Percentiles rank a stretch among this genome's conserved stretches.
phyloP scores from a whole-genome alignment of 92 coral and sea anemone genomes.

The Montipora capitata region DNA sequence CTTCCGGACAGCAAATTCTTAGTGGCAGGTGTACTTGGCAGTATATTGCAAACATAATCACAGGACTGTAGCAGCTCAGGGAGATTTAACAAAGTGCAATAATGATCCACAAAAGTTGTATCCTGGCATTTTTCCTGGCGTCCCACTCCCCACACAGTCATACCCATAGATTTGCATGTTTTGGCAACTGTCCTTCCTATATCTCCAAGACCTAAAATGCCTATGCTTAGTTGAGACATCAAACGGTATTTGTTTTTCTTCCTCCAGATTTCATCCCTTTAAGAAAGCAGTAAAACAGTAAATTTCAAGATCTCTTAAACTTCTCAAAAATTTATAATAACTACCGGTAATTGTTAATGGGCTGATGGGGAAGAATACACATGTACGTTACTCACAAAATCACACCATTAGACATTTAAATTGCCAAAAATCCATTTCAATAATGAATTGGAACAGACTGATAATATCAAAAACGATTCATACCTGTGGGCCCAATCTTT shows the following conservation, averaged over 20 bases:
- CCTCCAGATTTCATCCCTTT: conserved; percentile 4
- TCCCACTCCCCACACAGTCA: conserved; percentile 91
- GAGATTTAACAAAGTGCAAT: conserved; percentile 63
- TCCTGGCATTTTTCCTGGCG: conserved; percentile 55
- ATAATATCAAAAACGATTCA: too few species aligned
- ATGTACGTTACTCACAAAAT: too few species aligned
- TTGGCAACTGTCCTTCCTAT: conserved; percentile 88
- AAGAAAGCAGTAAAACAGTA: not conserved
- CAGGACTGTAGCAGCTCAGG: conserved; percentile 84
- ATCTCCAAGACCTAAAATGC: conserved; percentile 94
- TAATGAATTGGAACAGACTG: too few species aligned
- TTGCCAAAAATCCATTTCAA: too few species aligned
- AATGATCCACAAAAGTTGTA: conserved; percentile 81
- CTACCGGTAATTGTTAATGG: too few species aligned
- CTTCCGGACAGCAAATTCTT: conserved; percentile 85
- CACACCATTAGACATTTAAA: too few species aligned
- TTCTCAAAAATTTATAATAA: not conserved
- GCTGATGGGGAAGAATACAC: too few species aligned
- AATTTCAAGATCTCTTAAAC: not conserved
- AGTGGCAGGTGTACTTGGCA: conserved; percentile 91
- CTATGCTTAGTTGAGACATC: conserved; percentile 80
- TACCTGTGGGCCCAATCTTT: too few species aligned
- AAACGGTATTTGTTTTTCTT: not conserved
- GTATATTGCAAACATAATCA: conserved; percentile 90
- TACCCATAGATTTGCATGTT: conserved; percentile 86